A percentile compares a stretch with the other conserved stretches of the same genome.
Evolutionary conservation across 2,113 vertebrate genomes (phyloP).

Genomic region (Sula dactylatra): DNA sequence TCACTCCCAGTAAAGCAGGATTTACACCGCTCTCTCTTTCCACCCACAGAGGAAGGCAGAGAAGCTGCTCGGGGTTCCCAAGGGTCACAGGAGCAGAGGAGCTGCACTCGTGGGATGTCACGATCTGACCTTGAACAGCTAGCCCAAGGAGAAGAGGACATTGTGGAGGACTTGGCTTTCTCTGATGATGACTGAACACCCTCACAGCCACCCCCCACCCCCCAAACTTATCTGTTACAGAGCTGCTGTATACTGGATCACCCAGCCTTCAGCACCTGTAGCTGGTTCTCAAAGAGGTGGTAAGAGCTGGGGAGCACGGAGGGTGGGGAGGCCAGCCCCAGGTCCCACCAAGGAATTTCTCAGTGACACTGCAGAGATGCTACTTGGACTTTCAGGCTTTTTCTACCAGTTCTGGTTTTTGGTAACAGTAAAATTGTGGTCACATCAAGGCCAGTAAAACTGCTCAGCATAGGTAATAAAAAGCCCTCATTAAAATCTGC

Average conservation of each 20-base stretch:
- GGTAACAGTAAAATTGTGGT: neutral
- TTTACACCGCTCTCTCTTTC: neutral
- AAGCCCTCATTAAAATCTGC: neutral
- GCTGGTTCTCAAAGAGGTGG: neutral
- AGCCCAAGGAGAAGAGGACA: slow-evolving; percentile 84
- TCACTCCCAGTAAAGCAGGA: slow-evolving; percentile 7
- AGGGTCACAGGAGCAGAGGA: neutral
- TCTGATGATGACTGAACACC: slow-evolving; percentile 76
- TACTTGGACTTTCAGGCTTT: neutral
- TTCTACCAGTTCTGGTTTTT: neutral
- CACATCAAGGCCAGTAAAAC: neutral
- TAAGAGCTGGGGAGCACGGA: neutral
- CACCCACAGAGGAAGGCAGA: slow-evolving; percentile 6
- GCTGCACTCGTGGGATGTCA: slow-evolving; percentile 19
- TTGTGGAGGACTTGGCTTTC: slow-evolving; percentile 87
- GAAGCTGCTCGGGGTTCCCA: neutral
- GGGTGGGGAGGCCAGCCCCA: neutral
- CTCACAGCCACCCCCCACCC: neutral
- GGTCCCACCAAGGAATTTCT: neutral
- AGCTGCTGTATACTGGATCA: neutral
- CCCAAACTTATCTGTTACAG: neutral
- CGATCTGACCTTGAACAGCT: slow-evolving; percentile 79
- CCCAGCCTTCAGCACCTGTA: neutral
- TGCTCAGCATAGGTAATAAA: neutral
- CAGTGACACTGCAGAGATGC: neutral